These are phyloP conservation scores for Drosophila aff. DNA, from an alignment of 1,140 invertebrate species.

Conservation along the genomic window DNA sequence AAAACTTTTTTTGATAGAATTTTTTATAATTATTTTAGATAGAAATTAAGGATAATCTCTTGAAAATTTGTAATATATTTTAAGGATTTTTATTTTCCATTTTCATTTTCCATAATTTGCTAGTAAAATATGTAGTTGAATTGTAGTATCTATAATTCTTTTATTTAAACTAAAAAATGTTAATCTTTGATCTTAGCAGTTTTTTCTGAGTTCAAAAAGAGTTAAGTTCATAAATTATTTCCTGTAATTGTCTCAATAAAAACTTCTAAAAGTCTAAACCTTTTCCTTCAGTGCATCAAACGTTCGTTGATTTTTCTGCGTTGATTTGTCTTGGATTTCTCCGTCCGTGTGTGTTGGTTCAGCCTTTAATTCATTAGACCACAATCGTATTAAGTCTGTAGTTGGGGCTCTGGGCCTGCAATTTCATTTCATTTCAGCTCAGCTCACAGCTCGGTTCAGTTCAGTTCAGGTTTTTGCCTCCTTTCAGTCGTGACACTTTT, in stretches of 20 bases:
- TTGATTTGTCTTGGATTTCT: conserved; percentile 58
- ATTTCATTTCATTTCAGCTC: conserved; percentile 54
- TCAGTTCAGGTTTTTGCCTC: conserved; percentile 37
- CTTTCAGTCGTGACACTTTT: conserved; percentile 49
- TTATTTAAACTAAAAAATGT: no score
- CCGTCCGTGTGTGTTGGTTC: conserved; percentile 45
- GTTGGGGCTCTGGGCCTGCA: conserved; percentile 47
- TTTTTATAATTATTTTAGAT: neutral
- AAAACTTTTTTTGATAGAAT: neutral
- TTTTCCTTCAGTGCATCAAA: conserved; percentile 13
- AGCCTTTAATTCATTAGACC: conserved; percentile 69
- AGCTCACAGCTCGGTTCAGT: conserved; percentile 16
- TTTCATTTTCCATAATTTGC: no score
- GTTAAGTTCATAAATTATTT: neutral
- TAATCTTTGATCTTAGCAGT: neutral
- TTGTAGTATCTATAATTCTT: no score
- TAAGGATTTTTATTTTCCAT: no score
- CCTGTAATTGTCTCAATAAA: neutral
- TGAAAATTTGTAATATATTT: rapidly evolving
- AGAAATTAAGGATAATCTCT: neutral
- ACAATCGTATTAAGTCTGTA: conserved; percentile 65
- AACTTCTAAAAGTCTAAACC: no score
- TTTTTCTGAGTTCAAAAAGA: neutral
- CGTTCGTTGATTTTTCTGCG: conserved; percentile 44
- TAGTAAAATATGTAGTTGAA: no score